These are phyloP conservation scores for Psittacula derbiana DNA, from an alignment of 2,797 vertebrate genomes.

Conservation along the genomic window DNA sequence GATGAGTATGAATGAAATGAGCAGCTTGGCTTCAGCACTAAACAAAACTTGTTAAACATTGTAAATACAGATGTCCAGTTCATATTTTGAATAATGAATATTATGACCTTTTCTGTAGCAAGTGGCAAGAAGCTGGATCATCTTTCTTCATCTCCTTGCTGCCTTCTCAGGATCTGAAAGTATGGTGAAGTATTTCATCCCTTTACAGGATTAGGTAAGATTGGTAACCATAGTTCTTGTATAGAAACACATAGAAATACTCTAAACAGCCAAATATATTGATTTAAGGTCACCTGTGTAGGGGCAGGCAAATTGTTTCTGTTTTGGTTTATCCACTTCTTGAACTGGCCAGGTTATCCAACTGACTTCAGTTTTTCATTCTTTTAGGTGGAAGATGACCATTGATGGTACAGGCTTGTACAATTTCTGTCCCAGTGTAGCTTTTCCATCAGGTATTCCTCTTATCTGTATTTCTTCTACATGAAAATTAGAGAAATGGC, in stretches of 20 bases:
- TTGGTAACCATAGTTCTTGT: neutral
- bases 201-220: neutral
- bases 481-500: neutral
- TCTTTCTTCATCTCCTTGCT: neutral
- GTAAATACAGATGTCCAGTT: conserved; percentile 27
- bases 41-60: neutral
- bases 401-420: neutral
- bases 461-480: neutral
- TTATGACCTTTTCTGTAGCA: neutral
- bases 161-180: neutral
- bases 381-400: neutral
- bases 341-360: neutral
- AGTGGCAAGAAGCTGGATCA: neutral
- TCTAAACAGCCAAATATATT: neutral
- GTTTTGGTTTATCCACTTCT: neutral
- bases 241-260: neutral
- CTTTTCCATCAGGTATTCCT: neutral
- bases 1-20: conserved; percentile 41
- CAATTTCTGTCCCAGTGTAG: neutral
- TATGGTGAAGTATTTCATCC: neutral
- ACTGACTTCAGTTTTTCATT: neutral
- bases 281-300: neutral
- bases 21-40: conserved; percentile 23
- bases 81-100: conserved; percentile 1
- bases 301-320: neutral